Percentiles rank a stretch among this genome's conserved stretches.
Evolutionary conservation across 2,888 invertebrate species (phyloP).

Genomic region (Salticus scenicus): DNA sequence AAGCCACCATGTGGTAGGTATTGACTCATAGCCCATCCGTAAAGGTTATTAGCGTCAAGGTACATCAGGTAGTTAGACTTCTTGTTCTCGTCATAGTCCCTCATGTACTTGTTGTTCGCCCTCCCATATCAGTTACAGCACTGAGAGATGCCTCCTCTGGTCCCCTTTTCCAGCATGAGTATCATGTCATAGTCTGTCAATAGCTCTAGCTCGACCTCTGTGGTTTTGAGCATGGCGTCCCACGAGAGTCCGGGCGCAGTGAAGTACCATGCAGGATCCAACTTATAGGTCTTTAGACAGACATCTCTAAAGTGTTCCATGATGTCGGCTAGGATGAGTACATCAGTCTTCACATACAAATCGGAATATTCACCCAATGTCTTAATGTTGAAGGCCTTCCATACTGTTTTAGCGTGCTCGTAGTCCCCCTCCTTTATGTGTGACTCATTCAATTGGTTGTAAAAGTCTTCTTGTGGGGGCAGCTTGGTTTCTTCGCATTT

Average conservation of each 20-base stretch:
- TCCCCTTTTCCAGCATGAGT: slow-evolving; percentile 72
- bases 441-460: slow-evolving; percentile 61
- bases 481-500: slow-evolving; percentile 72
- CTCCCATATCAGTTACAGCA: slow-evolving; percentile 34
- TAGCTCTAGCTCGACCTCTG: slow-evolving; percentile 72
- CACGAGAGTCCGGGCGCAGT: slow-evolving; percentile 73
- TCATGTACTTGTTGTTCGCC: slow-evolving; percentile 49
- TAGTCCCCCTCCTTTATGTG: slow-evolving; percentile 69
- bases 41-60: slow-evolving; percentile 71
- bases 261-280: slow-evolving; percentile 72
- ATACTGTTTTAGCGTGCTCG: slow-evolving; percentile 72
- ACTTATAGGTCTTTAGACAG: slow-evolving; percentile 71
- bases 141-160: slow-evolving; percentile 68
- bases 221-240: slow-evolving; percentile 73
- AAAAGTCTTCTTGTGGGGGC: slow-evolving; percentile 68
- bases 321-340: slow-evolving; percentile 40
- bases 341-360: slow-evolving; percentile 61
- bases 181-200: slow-evolving; percentile 73
- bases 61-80: slow-evolving; percentile 15
- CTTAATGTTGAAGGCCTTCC: slow-evolving; percentile 71
- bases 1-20: slow-evolving; percentile 49
- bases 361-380: slow-evolving; percentile 72
- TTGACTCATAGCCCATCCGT: slow-evolving; percentile 62
- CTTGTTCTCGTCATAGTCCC: slow-evolving; percentile 44
- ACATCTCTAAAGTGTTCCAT: slow-evolving; percentile 72